phyloP scores from a whole-genome alignment of 2,888 invertebrate genomes.

The Helleia helle region DNA sequence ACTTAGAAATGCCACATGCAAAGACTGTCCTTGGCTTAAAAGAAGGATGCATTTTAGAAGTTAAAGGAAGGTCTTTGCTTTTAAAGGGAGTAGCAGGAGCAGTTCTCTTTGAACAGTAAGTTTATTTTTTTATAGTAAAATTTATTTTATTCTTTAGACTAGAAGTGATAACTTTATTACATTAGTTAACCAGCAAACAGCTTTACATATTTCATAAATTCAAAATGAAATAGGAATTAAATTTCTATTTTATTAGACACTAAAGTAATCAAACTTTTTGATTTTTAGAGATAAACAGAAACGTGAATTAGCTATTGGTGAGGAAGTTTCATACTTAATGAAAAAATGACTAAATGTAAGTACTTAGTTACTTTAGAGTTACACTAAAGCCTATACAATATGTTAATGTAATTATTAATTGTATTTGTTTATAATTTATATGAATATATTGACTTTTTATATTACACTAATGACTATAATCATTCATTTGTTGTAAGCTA shows the following conservation, averaged over 20 bases:
- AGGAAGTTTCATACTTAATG: constrained; percentile 75
- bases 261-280: constrained; percentile 10
- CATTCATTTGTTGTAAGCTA: too few species aligned
- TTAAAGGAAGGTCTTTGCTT: constrained; percentile 72
- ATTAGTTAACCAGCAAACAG: too few species aligned
- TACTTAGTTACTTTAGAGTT: too few species aligned
- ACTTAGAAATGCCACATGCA: constrained; percentile 72
- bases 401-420: too few species aligned
- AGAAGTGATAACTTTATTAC: too few species aligned
- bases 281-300: constrained; percentile 68
- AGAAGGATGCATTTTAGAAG: constrained; percentile 79
- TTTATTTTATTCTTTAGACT: neutral
- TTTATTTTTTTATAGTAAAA: constrained; percentile 16
- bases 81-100: constrained; percentile 78
- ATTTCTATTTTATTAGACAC: too few species aligned
- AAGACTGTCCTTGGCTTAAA: constrained; percentile 80
- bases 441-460: too few species aligned
- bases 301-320: constrained; percentile 65
- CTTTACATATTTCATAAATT: too few species aligned
- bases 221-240: too few species aligned
- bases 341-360: neutral
- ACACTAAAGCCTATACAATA: too few species aligned
- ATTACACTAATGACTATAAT: too few species aligned
- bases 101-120: constrained; percentile 78
- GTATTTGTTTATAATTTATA: too few species aligned